Percentiles rank a stretch among this genome's conserved stretches.
Conservation (phyloP, 2,113 vertebrate genomes). For the Hippopotamus amphibius region DNA sequence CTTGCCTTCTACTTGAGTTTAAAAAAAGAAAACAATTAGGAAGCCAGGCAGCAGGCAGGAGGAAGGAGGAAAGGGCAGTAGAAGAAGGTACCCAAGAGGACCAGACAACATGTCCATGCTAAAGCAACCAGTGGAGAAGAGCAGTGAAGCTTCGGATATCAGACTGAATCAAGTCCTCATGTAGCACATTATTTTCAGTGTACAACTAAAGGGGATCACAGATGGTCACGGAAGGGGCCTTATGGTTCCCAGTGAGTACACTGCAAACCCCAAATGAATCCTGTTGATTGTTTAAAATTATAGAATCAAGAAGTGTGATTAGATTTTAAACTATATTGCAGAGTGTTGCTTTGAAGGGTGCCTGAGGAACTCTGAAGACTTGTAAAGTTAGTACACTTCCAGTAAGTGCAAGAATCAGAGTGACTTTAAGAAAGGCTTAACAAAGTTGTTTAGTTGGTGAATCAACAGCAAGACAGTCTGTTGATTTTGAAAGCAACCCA, state of each 20-base stretch:
- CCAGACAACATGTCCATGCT: not conserved
- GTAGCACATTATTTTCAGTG: not conserved
- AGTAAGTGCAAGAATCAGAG: not conserved
- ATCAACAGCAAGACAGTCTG: not conserved
- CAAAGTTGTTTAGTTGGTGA: not conserved
- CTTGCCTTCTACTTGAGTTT: not conserved
- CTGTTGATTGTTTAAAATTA: slow-evolving; percentile 4
- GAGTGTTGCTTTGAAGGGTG: not conserved
- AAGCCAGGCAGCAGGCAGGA: not conserved
- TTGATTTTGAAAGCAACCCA: slow-evolving; percentile 33
- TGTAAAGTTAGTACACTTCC: not conserved
- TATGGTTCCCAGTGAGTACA: not conserved
- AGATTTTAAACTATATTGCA: not conserved
- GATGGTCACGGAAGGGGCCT: not conserved
- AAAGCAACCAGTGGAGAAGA: not conserved
- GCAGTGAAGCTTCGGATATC: no score
- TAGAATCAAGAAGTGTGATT: not conserved
- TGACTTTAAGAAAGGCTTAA: not conserved
- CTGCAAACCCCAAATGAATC: not conserved
- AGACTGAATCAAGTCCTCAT: not conserved
- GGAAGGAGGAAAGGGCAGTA: not conserved
- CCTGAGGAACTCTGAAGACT: not conserved
- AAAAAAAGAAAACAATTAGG: not conserved
- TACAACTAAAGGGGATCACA: not conserved
- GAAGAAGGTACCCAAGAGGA: not conserved